These are phyloP conservation scores for Lasiommata megera DNA, from an alignment of 2,888 invertebrate genomes.

Conservation along the genomic window DNA sequence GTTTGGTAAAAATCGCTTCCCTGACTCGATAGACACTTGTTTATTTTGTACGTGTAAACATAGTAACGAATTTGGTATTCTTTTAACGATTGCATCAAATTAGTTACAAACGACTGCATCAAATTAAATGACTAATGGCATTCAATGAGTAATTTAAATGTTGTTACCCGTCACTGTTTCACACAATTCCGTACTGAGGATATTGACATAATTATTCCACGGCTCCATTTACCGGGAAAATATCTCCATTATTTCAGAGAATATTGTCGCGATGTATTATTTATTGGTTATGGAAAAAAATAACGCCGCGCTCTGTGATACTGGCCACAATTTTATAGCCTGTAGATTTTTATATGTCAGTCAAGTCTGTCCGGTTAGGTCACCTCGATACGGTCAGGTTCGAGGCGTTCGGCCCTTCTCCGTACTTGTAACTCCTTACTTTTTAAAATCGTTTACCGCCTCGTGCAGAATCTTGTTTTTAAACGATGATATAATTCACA, in stretches of 20 bases:
- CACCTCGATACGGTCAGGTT: constrained; percentile 76
- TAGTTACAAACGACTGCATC: constrained; percentile 58
- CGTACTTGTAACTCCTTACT: constrained; percentile 58
- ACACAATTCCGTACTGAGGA: constrained; percentile 39
- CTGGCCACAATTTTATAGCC: constrained; percentile 22
- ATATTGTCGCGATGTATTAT: constrained; percentile 1
- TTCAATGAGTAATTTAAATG: constrained; percentile 71
- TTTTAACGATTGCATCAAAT: constrained; percentile 39
- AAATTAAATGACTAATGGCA: constrained; percentile 67
- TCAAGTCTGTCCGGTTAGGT: constrained; percentile 75
- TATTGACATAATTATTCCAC: constrained; percentile 21
- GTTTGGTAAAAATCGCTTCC: background rate
- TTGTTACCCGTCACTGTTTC: constrained; percentile 50
- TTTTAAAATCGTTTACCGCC: constrained; percentile 2
- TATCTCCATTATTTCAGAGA: constrained; percentile 18
- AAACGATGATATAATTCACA: background rate
- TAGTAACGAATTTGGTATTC: background rate
- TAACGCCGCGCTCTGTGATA: background rate
- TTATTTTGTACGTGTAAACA: background rate
- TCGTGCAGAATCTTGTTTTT: background rate
- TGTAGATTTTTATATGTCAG: constrained; percentile 53
- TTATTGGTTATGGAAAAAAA: constrained; percentile 6
- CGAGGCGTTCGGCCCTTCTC: constrained; percentile 66
- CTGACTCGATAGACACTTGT: background rate
- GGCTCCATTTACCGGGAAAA: constrained; percentile 26